Evolutionary conservation across 2,113 vertebrate genomes (phyloP).

Genomic region (Syngnathus scovelli): DNA sequence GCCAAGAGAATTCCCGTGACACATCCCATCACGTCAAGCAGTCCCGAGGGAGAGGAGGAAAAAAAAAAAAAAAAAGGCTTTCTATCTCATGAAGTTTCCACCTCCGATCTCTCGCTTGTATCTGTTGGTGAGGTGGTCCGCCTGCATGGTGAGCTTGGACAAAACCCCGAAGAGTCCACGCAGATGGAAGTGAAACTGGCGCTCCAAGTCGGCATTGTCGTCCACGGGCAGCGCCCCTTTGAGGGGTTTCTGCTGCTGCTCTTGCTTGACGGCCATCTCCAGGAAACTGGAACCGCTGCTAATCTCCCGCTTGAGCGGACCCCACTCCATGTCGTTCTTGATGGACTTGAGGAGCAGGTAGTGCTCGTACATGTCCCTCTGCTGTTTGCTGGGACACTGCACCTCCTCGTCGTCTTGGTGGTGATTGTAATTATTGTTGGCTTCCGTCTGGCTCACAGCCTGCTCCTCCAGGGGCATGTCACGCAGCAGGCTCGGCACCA

Average conservation of each 20-base stretch:
- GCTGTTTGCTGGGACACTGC: constrained; percentile 63
- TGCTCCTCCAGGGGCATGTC: constrained; percentile 73
- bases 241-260: constrained; percentile 39
- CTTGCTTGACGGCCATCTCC: constrained; percentile 71
- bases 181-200: constrained; percentile 74
- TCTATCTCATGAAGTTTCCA: constrained; percentile 71
- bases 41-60: constrained; percentile 16
- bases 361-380: constrained; percentile 77
- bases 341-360: constrained; percentile 78
- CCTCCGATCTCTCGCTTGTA: constrained; percentile 76
- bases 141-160: constrained; percentile 73
- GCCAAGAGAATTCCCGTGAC: constrained; percentile 25
- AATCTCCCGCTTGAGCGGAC: constrained; percentile 68
- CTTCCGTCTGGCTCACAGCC: constrained; percentile 23
- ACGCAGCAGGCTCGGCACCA: constrained; percentile 74
- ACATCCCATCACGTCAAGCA: constrained; percentile 41
- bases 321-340: constrained; percentile 79
- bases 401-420: constrained; percentile 31
- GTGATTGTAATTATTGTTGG: constrained; percentile 29
- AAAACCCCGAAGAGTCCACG: constrained; percentile 74
- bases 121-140: constrained; percentile 72
- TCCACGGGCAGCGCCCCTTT: constrained; percentile 29
- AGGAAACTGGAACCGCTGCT: constrained; percentile 66
- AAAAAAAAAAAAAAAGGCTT: background rate
- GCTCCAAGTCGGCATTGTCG: constrained; percentile 60